Base-by-base conservation (phyloP, 1,140 invertebrate genomes). In the Drosophila nigrodunni region DNA sequence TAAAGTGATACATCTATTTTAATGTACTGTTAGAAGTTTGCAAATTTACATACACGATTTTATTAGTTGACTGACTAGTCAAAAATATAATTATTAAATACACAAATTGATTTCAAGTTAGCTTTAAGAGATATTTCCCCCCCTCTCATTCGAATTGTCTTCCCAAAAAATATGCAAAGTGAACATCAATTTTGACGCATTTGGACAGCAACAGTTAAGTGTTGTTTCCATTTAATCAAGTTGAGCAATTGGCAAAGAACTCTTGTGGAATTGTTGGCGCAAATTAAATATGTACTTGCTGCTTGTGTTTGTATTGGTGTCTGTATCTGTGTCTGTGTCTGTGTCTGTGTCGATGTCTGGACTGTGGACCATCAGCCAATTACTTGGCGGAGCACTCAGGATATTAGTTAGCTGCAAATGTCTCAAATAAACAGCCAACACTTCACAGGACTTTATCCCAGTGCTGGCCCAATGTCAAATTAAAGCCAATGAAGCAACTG, bases 401-500 rank as follows among this genome's bases (percentile, higher is more conserved):
- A 70, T 74, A 74, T 74, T 74, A 74, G 67, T 74, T 70, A 62
- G 72, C 66, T 73, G 54, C 62, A 35, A 73, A 52, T 66, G 62
- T 73, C 70, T 37, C 50, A 69, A 69, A 70, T 74, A 70, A 74
- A 74, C 66, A 70, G 72, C 58, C 72, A 70, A 69, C 58, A 57
- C 71, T 74, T 70, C 58, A 44, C 25, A 7, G 13, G 18, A 15
- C 13, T 57, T 39, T 15, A 39, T 41, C 7, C 50, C 25, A 30
- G 5, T 65, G 62, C 34, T 30, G 74, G 61, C 65, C 59, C 61
- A 73, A 59, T 59, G 70, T 59, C 75, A 74, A 66, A 76, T 82
- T 83, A 83, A 83, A 83, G 80, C 72, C 80, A 83, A 83, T 83
- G 67, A 76, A 76, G 67, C 59, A 64, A 62, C 57, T 47, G 58